Percentiles rank a stretch among this genome's conserved stretches.
Evolutionary conservation across 2,888 invertebrate genomes (phyloP).

Genomic region (Nemurella pictetii): DNA sequence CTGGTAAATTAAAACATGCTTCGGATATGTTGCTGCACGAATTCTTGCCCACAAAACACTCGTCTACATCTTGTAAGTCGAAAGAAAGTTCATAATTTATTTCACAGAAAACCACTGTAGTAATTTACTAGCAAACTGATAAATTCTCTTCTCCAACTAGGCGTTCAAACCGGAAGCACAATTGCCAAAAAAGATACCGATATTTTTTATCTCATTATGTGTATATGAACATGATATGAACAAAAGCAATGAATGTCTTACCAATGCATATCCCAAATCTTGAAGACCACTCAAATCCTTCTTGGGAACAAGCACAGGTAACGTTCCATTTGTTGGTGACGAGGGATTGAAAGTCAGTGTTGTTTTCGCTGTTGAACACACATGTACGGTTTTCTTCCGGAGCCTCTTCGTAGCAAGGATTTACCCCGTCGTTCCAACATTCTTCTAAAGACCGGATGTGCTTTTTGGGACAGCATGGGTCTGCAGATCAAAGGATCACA

Average conservation of each 20-base stretch:
- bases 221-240: neutral
- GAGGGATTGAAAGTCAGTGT: constrained; percentile 56
- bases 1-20: constrained; percentile 62
- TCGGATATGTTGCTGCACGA: constrained; percentile 54
- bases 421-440: constrained; percentile 54
- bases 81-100: neutral
- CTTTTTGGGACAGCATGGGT: constrained; percentile 63
- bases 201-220: neutral
- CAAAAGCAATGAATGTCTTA: neutral
- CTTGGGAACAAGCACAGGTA: constrained; percentile 58
- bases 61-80: constrained; percentile 55
- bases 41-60: constrained; percentile 54
- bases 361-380: constrained; percentile 46
- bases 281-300: constrained; percentile 62
- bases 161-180: neutral
- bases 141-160: neutral
- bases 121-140: neutral
- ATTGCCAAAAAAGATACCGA: neutral
- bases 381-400: constrained; percentile 34
- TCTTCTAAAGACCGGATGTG: constrained; percentile 52
- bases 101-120: too few species aligned
- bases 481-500: too few species aligned
- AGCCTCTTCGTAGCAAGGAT: constrained; percentile 59
- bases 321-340: constrained; percentile 64
- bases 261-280: constrained; percentile 64